These are phyloP conservation scores for Odontomyia ornata DNA, from an alignment of 2,888 invertebrate species.

Conservation along the genomic window DNA sequence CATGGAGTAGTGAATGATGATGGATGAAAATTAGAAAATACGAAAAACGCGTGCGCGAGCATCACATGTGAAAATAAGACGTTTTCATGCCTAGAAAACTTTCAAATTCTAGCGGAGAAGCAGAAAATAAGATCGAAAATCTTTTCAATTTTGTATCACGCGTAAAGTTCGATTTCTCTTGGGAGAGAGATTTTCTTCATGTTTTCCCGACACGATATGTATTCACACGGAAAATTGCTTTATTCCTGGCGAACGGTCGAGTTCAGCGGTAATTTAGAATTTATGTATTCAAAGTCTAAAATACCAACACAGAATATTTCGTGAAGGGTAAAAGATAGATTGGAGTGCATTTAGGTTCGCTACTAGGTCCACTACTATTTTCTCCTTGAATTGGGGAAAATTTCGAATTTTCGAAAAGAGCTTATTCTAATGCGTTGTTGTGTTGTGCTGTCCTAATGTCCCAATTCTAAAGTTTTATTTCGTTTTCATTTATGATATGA, in stretches of 20 bases:
- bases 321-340: neutral
- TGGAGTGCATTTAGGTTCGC: neutral
- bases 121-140: neutral
- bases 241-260: neutral
- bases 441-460: neutral
- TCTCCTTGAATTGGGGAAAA: constrained; percentile 1
- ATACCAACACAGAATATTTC: neutral
- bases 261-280: neutral
- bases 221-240: too few relatives aligned
- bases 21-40: neutral
- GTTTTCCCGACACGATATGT: too few relatives aligned
- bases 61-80: neutral
- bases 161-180: neutral
- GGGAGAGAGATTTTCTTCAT: too few relatives aligned
- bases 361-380: constrained; percentile 27
- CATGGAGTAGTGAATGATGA: constrained; percentile 3
- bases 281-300: neutral
- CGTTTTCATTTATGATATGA: neutral
- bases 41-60: constrained; percentile 3
- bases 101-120: neutral
- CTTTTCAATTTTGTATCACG: neutral
- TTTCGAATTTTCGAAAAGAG: constrained; percentile 22
- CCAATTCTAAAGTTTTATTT: neutral
- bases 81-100: neutral
- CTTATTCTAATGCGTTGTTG: neutral